Evolutionary conservation across 2,113 vertebrate genomes (phyloP).

Genomic region (Hippoglossus stenolepis): DNA sequence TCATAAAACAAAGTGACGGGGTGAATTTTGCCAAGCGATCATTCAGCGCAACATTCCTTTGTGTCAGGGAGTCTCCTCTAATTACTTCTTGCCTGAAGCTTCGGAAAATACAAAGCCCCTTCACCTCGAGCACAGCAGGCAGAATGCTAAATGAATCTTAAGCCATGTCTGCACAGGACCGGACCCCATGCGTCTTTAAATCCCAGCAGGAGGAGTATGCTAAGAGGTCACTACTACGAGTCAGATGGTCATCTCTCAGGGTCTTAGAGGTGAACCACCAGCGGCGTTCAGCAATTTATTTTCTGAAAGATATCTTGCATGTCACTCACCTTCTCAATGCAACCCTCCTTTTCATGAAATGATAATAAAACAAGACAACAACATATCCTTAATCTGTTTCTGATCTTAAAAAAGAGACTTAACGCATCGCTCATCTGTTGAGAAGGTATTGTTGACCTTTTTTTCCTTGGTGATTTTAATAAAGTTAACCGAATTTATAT

Average conservation of each 20-base stretch:
- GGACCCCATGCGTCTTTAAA: conserved; percentile 40
- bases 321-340: neutral
- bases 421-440: no score
- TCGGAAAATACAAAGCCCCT: conserved; percentile 66
- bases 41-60: conserved; percentile 81
- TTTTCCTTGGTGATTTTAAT: no score
- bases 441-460: no score
- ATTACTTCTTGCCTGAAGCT: conserved; percentile 78
- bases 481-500: no score
- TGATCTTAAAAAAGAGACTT: no score
- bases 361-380: neutral
- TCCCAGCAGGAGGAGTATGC: conserved; percentile 30
- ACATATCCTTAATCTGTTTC: no score
- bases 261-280: conserved; percentile 23
- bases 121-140: conserved; percentile 68
- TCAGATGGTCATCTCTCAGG: conserved; percentile 50
- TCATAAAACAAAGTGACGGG: conserved; percentile 28
- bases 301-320: conserved; percentile 26
- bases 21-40: conserved; percentile 56
- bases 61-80: conserved; percentile 81
- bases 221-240: conserved; percentile 54
- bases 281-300: conserved; percentile 22
- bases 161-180: conserved; percentile 67
- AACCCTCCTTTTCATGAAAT: neutral
- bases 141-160: conserved; percentile 41